Conservation (phyloP, 2,797 vertebrate species). For the Borostomias antarcticus region DNA sequence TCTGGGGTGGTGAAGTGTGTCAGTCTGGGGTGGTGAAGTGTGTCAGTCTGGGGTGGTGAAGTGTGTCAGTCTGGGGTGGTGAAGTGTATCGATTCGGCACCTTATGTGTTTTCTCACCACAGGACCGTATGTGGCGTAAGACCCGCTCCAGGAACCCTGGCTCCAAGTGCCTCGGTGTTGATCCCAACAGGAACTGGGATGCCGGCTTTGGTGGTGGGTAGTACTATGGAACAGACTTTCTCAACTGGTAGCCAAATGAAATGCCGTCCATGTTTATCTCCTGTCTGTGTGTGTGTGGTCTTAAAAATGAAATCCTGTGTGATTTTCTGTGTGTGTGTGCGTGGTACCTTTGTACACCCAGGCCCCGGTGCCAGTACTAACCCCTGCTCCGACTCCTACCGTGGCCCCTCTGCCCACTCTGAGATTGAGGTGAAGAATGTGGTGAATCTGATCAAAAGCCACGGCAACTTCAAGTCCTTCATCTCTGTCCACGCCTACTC, state of each 20-base stretch:
- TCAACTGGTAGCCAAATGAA: too few species aligned
- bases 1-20: too few species aligned
- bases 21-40: too few species aligned
- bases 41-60: too few species aligned
- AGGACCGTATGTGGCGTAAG: conserved; percentile 97
- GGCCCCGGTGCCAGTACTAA: conserved; percentile 80
- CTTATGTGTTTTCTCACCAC: conserved; percentile 55
- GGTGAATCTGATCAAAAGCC: conserved; percentile 87
- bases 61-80: too few species aligned
- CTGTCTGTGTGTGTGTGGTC: too few species aligned
- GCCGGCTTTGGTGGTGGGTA: conserved; percentile 87
- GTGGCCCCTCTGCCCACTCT: conserved; percentile 80
- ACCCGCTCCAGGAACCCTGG: conserved; percentile 81
- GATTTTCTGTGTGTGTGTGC: too few species aligned
- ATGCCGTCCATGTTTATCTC: too few species aligned
- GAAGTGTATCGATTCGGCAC: too few species aligned
- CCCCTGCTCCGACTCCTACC: conserved; percentile 86
- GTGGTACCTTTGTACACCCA: too few species aligned
- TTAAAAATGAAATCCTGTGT: too few species aligned
- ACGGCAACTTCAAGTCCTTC: conserved; percentile 88
- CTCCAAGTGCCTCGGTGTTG: conserved; percentile 82
- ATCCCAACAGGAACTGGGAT: conserved; percentile 96
- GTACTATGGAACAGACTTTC: too few species aligned
- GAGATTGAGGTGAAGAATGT: conserved; percentile 91
- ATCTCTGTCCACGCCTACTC: conserved; percentile 95